These are phyloP conservation scores for Pipa parva DNA, from an alignment of 2,113 vertebrate species.

Conservation along the genomic window DNA sequence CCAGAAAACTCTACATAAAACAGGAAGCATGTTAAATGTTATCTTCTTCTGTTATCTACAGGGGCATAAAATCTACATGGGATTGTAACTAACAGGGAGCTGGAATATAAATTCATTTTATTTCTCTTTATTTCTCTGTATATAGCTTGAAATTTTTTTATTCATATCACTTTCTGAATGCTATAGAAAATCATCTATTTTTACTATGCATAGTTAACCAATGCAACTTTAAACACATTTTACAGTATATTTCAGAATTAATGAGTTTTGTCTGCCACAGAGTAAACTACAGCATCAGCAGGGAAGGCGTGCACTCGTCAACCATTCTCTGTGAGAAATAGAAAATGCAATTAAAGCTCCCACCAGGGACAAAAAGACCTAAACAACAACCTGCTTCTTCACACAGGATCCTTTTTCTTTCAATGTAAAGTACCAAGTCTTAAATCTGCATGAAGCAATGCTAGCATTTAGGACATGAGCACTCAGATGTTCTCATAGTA, in stretches of 20 bases:
- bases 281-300: conserved; percentile 74
- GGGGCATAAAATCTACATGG: no score
- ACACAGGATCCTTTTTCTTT: conserved; percentile 75
- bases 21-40: no score
- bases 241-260: conserved; percentile 61
- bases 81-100: no score
- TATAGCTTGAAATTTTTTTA: no score
- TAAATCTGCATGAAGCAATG: conserved; percentile 73
- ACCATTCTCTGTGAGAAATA: conserved; percentile 77
- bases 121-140: no score
- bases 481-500: conserved; percentile 77
- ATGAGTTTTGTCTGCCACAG: conserved; percentile 71
- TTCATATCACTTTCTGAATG: no score
- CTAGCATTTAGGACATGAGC: conserved; percentile 77
- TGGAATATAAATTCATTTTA: no score
- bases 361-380: conserved; percentile 72
- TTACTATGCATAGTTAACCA: conserved; percentile 57
- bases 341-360: conserved; percentile 83
- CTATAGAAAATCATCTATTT: no score
- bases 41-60: no score
- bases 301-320: conserved; percentile 70
- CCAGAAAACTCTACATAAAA: no score
- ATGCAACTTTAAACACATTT: conserved; percentile 62
- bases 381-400: conserved; percentile 74
- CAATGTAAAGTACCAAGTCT: conserved; percentile 67